Evolutionary conservation across 2,797 vertebrate genomes (phyloP), one percentile per base, ranked within the genome.

Genomic region (Apogon talboti): DNA sequence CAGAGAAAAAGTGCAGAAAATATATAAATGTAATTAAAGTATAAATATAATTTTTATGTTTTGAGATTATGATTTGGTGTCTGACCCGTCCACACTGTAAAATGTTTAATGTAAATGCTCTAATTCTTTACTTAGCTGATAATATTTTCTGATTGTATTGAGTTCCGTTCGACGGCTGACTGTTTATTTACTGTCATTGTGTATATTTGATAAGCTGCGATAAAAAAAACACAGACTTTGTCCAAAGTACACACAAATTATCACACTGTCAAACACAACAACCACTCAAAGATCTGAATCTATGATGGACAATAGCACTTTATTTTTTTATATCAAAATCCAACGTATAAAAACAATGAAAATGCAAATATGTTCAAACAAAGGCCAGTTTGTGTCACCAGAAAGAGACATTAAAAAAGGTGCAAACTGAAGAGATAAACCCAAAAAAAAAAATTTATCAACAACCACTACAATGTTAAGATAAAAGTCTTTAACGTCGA

Each of bases 191-290:
- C 21, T 24, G 21, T 24, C 21, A 18, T 24, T 66, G 59, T 74
- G 63, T 72, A 45, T 54, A 57, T 67, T 65, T 82, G 79, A 85
- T 89, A 86, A 87, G 78, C 33, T 8, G 13, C 0, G 78, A 80
- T 60, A 68, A 24, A 78, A 66, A 47, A 66, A 74, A 60, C 44
- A 74, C 38, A 51, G 30, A 40, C 42, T 41, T 71, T 43, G 43
- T 80, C 69, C 49, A 80, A 64, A 30, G 46, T 56, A 78, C 33
- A 81, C 44, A 78, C 43, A 49, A 45, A 68, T 81, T 66, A 77
- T 86, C 76, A 60, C 76, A 60, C 45, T 73, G 76, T 86, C 50
- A 74, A 49, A 52, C 33, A 70, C 41, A 77, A 19, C 57, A 46
- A 58, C 47, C 42, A 78, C 70, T 76, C 50, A 75, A 60, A 79